Evolutionary conservation across 2,113 vertebrate genomes (phyloP).

Genomic region (Propithecus coquereli): DNA sequence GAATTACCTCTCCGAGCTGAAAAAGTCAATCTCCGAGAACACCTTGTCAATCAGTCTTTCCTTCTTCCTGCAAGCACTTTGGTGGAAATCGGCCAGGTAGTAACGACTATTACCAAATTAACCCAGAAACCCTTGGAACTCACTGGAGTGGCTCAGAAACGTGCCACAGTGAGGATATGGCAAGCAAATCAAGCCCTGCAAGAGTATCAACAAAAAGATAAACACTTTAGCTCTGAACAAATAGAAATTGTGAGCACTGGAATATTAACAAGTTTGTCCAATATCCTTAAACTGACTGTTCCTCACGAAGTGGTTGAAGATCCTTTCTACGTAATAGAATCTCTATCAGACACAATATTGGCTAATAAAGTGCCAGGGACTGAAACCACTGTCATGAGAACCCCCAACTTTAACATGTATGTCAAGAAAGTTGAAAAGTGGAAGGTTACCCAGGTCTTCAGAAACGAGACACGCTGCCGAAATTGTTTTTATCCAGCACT

Average conservation of each 20-base stretch:
- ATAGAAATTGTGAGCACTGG: conserved; percentile 75
- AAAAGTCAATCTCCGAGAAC: conserved; percentile 54
- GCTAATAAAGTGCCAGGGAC: conserved; percentile 77
- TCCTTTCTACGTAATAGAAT: conserved; percentile 63
- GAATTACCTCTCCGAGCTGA: neutral
- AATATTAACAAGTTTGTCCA: conserved; percentile 76
- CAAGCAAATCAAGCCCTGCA: conserved; percentile 61
- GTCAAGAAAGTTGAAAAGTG: conserved; percentile 73
- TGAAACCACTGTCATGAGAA: conserved; percentile 63
- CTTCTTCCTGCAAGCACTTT: conserved; percentile 41
- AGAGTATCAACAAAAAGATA: neutral
- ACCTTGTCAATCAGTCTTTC: conserved; percentile 64
- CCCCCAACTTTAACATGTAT: conserved; percentile 74
- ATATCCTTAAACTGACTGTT: conserved; percentile 57
- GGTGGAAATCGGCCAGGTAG: conserved; percentile 76
- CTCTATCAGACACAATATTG: conserved; percentile 67
- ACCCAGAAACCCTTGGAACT: conserved; percentile 66
- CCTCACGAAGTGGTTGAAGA: neutral
- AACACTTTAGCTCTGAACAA: conserved; percentile 54
- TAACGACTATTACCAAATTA: conserved; percentile 64
- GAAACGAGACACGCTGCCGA: neutral
- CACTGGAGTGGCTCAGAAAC: neutral
- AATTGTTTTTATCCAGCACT: conserved; percentile 72
- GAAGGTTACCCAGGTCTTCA: neutral
- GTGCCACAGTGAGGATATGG: conserved; percentile 43